Conservation (phyloP, 2,888 invertebrate species). For the Conistra vaccinii region DNA sequence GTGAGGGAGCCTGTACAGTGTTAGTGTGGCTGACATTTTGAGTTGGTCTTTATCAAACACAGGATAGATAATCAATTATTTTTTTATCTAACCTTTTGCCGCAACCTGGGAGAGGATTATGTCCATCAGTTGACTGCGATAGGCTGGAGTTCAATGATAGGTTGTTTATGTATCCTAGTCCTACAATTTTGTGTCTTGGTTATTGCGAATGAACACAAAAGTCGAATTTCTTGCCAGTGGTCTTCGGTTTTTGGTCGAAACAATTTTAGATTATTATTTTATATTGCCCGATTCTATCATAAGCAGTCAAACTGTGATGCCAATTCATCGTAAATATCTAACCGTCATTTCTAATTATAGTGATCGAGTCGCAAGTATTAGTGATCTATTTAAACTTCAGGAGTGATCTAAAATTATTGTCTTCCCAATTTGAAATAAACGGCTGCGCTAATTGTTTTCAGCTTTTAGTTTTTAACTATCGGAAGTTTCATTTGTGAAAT, state of each 20-base stretch:
- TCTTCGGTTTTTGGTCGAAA: neutral
- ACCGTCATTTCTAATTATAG: conserved; percentile 60
- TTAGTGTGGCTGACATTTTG: conserved; percentile 62
- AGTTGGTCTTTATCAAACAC: conserved; percentile 53
- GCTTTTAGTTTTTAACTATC: neutral
- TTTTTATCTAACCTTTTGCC: neutral
- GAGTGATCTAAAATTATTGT: conserved; percentile 39
- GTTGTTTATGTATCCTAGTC: neutral
- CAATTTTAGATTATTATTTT: conserved; percentile 4
- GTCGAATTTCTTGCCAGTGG: neutral
- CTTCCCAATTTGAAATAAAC: conserved; percentile 37
- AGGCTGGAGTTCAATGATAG: neutral
- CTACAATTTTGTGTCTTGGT: neutral
- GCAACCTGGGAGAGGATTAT: neutral
- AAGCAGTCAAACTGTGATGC: conserved; percentile 14
- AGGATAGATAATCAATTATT: conserved; percentile 13
- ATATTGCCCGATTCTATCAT: conserved; percentile 11
- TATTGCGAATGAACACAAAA: neutral
- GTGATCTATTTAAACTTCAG: conserved; percentile 43
- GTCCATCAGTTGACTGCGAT: conserved; percentile 4
- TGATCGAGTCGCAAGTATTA: conserved; percentile 31
- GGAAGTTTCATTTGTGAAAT: neutral
- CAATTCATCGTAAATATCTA: conserved; percentile 55
- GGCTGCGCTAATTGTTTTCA: conserved; percentile 6
- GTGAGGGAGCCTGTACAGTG: conserved; percentile 76